Conservation (phyloP, 2,888 invertebrate genomes). For the Pterostichus madidus region DNA sequence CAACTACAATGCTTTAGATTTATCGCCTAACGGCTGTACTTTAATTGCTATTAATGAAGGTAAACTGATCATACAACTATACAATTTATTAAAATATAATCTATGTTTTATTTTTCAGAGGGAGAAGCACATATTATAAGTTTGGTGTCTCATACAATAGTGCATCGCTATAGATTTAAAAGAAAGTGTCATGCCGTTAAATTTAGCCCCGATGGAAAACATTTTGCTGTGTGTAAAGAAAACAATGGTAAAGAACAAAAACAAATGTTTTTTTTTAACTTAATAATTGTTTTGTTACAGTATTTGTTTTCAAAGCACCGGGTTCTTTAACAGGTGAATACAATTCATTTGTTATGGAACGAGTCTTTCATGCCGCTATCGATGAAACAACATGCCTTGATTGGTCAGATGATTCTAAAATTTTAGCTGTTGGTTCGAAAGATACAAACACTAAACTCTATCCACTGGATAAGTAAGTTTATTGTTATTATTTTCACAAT, state of each 20-base stretch:
- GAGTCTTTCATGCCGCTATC: conserved; percentile 89
- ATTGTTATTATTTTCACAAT: conserved; percentile 18
- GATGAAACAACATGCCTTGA: conserved; percentile 92
- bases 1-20: conserved; percentile 90
- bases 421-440: conserved; percentile 93
- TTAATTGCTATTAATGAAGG: conserved; percentile 94
- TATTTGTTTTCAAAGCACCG: conserved; percentile 92
- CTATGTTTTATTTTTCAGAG: conserved; percentile 76
- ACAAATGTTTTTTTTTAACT: neutral
- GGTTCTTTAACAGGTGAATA: conserved; percentile 89
- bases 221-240: conserved; percentile 94
- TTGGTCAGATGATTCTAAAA: conserved; percentile 95
- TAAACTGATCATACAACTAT: conserved; percentile 73
- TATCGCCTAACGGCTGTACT: conserved; percentile 93
- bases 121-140: conserved; percentile 93
- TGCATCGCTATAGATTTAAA: conserved; percentile 92
- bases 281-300: conserved; percentile 76
- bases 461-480: conserved; percentile 83
- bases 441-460: conserved; percentile 94
- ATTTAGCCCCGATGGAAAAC: conserved; percentile 96
- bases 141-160: conserved; percentile 88
- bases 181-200: conserved; percentile 86
- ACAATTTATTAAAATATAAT: neutral
- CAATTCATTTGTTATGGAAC: conserved; percentile 92
- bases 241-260: conserved; percentile 82